Conservation (phyloP, 1,140 invertebrate species). For the Drosophila murphyi region DNA sequence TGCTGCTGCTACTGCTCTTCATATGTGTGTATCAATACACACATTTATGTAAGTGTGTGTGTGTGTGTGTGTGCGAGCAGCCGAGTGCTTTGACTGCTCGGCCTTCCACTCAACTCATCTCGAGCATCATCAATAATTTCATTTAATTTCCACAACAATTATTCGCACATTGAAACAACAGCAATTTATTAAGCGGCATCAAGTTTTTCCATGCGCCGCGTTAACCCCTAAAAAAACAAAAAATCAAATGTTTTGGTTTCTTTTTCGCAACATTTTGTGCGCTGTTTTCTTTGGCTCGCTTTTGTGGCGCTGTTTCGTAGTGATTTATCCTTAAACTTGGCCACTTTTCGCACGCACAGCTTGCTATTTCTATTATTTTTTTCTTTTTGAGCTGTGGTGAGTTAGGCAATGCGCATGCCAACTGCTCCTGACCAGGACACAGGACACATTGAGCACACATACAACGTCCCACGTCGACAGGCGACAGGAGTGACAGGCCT, state of each 20-base stretch:
- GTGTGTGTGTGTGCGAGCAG: neutral
- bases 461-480: slow-evolving; percentile 62
- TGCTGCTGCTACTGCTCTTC: slow-evolving; percentile 57
- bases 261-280: too few species aligned
- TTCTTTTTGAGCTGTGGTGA: slow-evolving; percentile 45
- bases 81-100: neutral
- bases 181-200: slow-evolving; percentile 4
- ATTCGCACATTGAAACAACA: slow-evolving; percentile 21
- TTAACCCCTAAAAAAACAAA: neutral
- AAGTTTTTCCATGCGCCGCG: slow-evolving; percentile 5
- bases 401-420: slow-evolving; percentile 63
- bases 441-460: slow-evolving; percentile 13
- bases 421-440: slow-evolving; percentile 59
- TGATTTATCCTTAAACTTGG: slow-evolving; percentile 82
- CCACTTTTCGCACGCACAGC: slow-evolving; percentile 49
- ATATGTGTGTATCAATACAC: slow-evolving; percentile 21
- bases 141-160: slow-evolving; percentile 50
- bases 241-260: too few species aligned
- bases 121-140: slow-evolving; percentile 67
- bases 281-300: slow-evolving; percentile 14
- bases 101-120: slow-evolving; percentile 5
- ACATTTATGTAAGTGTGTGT: slow-evolving; percentile 26
- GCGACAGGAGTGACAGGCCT: slow-evolving; percentile 20
- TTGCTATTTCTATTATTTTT: neutral
- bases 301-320: slow-evolving; percentile 43